Evolutionary conservation across 2,797 vertebrate species (phyloP).

Genomic region (Onychomys leucogaster): DNA sequence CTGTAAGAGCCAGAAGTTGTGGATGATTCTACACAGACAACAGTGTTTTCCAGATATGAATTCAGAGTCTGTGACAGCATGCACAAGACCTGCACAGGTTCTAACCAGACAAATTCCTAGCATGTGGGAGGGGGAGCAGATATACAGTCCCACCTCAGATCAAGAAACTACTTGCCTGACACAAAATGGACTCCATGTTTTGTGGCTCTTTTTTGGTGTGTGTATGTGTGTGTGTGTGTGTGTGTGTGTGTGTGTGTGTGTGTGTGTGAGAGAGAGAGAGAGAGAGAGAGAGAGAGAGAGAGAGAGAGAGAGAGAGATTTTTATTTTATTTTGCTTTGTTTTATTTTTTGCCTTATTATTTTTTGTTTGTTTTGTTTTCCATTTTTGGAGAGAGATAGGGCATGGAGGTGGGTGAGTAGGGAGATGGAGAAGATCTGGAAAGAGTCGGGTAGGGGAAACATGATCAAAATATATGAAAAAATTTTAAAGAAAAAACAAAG

Average conservation of each 20-base stretch:
- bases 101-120: background rate
- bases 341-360: background rate
- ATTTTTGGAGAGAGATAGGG: background rate
- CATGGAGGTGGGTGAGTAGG: background rate
- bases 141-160: background rate
- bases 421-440: background rate
- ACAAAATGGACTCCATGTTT: background rate
- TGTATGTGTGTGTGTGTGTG: too few species aligned
- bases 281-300: too few species aligned
- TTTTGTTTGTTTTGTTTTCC: background rate
- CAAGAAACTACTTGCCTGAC: background rate
- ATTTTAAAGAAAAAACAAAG: background rate
- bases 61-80: background rate
- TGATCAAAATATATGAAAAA: background rate
- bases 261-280: too few species aligned
- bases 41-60: background rate
- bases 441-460: background rate
- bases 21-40: background rate
- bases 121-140: background rate
- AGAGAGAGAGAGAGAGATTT: background rate
- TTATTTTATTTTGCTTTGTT: background rate
- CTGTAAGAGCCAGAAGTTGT: background rate
- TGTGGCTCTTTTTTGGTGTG: background rate
- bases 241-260: too few species aligned
- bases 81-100: background rate